Conservation (phyloP, 2,888 invertebrate genomes). For the Holacanthella duospinosa region DNA sequence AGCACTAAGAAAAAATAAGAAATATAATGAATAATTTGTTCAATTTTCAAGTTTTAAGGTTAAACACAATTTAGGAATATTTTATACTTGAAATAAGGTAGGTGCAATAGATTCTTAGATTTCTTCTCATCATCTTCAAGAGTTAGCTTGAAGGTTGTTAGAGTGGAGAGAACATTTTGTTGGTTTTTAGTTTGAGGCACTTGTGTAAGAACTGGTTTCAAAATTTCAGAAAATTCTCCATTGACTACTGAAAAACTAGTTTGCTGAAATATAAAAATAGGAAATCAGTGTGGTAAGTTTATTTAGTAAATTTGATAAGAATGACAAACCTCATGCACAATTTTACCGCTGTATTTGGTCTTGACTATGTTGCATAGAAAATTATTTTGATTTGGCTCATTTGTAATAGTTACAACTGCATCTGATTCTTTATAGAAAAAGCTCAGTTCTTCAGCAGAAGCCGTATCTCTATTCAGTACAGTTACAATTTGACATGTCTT, state of each 20-base stretch:
- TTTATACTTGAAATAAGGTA: slow-evolving; percentile 50
- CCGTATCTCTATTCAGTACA: slow-evolving; percentile 6
- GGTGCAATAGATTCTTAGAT: slow-evolving; percentile 50
- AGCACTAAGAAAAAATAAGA: slow-evolving; percentile 24
- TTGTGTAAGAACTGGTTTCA: neutral
- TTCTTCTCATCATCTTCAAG: slow-evolving; percentile 53
- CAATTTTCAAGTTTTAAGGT: no score
- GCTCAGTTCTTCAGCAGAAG: neutral
- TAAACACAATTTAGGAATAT: neutral
- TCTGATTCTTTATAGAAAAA: slow-evolving; percentile 8
- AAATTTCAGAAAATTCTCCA: slow-evolving; percentile 11
- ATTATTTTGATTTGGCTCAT: slow-evolving; percentile 5
- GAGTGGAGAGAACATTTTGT: slow-evolving; percentile 30
- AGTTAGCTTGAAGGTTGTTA: slow-evolving; percentile 56
- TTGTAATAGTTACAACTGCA: slow-evolving; percentile 5
- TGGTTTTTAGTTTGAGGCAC: no score
- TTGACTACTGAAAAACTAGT: slow-evolving; percentile 19
- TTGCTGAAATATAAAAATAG: slow-evolving; percentile 14
- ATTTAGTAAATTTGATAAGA: no score
- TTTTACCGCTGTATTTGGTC: slow-evolving; percentile 19
- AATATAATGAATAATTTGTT: no score
- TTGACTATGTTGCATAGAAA: slow-evolving; percentile 13
- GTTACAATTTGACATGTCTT: slow-evolving; percentile 7
- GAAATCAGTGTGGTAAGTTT: neutral
- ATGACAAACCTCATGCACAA: slow-evolving; percentile 12